Base-by-base conservation (phyloP, 2,113 vertebrate species). In the Sprattus sprattus region DNA sequence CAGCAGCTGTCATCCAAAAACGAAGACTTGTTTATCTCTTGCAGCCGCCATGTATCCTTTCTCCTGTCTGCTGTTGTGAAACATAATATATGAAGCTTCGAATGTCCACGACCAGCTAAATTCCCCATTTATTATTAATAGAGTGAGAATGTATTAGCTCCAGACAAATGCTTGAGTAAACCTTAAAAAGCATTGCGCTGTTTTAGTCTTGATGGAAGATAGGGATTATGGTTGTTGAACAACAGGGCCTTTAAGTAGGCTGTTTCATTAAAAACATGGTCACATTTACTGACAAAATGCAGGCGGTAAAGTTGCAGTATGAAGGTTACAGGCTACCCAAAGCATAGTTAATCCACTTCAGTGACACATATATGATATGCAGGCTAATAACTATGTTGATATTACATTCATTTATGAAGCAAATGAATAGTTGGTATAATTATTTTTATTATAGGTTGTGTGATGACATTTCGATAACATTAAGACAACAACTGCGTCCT, bases 1-100 rank as follows among this genome's bases (percentile, higher is more conserved):
- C 22, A 18, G 28, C 60, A 50, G 10, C 75, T 18, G 22, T 25
- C 28, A 45, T 46, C 82, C 82, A 60, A 86, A 90, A 89, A 89
- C 85, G 49, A 89, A 88, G 67, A 83, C 78, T 90, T 91, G 88
- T 91, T 89, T 91, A 92, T 86, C 81, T 89, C 83, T 10, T 78
- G 81, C 90, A 89, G 84, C 88, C 89, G 88, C 87, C 85, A 84
- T 88, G n/a, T 85, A 87, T 87, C 85, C 78, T 87, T 60, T 82
- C 86, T 64, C 52, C 46, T 87, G 85, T 75, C 81, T 60, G 80
- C 57, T 85, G 60, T 39, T 46, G 45, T 75, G 67, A 75, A 75
- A 75, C 15, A 75, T 32, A 75, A 75, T 75, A 75, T 32, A 75
- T 16, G 28, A 39, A 10, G 67, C 13, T 16, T 75, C 28, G 39